Base-by-base conservation (phyloP, 2,113 vertebrate species). In the Phyllopteryx taeniolatus region DNA sequence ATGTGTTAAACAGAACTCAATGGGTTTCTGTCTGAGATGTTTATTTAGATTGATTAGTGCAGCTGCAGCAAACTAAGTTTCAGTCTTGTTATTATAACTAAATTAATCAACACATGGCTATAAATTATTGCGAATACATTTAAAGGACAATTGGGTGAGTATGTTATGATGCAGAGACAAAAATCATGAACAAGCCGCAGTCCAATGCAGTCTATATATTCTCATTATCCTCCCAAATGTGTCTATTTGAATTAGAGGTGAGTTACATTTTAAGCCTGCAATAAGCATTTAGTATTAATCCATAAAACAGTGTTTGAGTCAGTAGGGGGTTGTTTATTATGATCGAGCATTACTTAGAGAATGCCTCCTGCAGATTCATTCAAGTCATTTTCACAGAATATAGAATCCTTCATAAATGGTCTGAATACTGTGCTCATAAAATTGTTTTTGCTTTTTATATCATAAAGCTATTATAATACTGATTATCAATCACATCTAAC, bases 221-320 rank as follows among this genome's bases (percentile, higher is more conserved):
- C 43, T 14, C 14, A 68, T 15, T 51, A 14, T 70, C 77, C 39
- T 73, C 27, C 49, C 39, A 65, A 68, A n/a, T 46, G 43, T 46
- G 35, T 78, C 60, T 57, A 78, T 79, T 77, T 70, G 75, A 84
- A 82, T 86, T 82, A 78, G 71, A 77, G 78, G 75, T 57, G 62
- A 65, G 83, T 77, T 79, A 84, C 75, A 88, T 87, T 87, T 74
- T 79, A 75, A 77, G 43, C 51, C 66, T 56, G 49, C 81, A 87
- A 82, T 82, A 82, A 84, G 83, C 78, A 86, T 89, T 67, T 91
- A 89, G 86, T 89, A 91, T 89, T 87, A 82, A 92, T 89, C 83
- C 20, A 19, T 68, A 77, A 67, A 83, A 81, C 78, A 82, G 84
- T 81, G 76, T 82, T 70, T 76, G 83, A 86, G 82, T 82, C 89